Percentiles rank a stretch among this genome's conserved stretches.
phyloP scores from a whole-genome alignment of 2,113 vertebrate species.

The Sylvia atricapilla region DNA sequence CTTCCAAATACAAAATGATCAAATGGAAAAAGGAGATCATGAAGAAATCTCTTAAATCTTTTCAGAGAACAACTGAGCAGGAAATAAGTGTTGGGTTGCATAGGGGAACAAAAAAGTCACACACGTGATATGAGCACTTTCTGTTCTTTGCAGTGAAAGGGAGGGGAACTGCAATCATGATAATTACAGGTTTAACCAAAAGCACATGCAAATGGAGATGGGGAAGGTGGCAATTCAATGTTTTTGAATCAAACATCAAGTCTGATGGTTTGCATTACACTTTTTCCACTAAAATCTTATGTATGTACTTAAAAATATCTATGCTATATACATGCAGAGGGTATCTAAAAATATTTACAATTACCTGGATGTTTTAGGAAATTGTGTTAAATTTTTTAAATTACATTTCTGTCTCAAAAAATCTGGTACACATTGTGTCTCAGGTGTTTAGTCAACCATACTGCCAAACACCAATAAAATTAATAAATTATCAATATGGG shows the following conservation, averaged over 20 bases:
- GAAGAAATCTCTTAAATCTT: neutral
- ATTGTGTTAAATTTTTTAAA: neutral
- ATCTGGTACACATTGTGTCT: neutral
- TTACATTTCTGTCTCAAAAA: neutral
- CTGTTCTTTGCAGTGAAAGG: neutral
- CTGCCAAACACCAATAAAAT: neutral
- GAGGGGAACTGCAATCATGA: neutral
- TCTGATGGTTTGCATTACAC: neutral
- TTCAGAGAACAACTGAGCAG: neutral
- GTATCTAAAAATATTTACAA: neutral
- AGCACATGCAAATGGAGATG: neutral
- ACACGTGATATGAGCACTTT: neutral
- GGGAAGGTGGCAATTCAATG: neutral
- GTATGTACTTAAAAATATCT: neutral
- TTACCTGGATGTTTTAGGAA: neutral
- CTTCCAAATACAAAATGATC: neutral
- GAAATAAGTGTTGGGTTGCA: neutral
- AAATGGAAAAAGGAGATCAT: neutral
- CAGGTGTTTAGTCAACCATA: neutral
- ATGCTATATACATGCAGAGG: neutral
- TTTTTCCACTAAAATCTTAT: neutral
- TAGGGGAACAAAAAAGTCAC: neutral
- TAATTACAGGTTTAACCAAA: constrained; percentile 17
- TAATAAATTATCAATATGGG: neutral
- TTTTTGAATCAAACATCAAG: neutral